Conservation (phyloP, 2,888 invertebrate genomes). For the Tholera decimalis region DNA sequence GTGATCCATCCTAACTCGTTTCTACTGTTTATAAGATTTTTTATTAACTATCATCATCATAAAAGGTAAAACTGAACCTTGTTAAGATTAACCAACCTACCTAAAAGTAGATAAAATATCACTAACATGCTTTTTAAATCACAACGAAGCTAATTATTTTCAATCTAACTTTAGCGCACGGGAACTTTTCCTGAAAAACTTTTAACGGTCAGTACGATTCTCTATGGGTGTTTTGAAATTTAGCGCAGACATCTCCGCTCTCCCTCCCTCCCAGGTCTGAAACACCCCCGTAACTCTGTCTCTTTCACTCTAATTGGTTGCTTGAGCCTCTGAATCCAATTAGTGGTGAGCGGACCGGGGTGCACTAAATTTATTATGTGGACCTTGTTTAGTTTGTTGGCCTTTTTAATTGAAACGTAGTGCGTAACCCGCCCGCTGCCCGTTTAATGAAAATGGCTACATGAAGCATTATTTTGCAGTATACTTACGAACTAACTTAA, state of each 20-base stretch:
- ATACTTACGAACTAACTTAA: conserved; percentile 24
- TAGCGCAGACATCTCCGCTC: conserved; percentile 54
- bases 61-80: background rate
- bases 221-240: conserved; percentile 52
- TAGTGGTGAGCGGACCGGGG: conserved; percentile 79
- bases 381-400: conserved; percentile 84
- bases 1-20: no score
- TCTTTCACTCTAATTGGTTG: conserved; percentile 85
- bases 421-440: conserved; percentile 77
- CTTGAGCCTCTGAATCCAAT: conserved; percentile 86
- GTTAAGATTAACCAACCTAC: background rate
- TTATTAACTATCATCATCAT: background rate
- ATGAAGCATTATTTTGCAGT: conserved; percentile 58
- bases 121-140: conserved; percentile 11
- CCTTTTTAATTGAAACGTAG: conserved; percentile 87
- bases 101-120: conserved; percentile 8
- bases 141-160: conserved; percentile 12
- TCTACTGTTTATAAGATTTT: no score
- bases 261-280: conserved; percentile 56
- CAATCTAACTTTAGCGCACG: conserved; percentile 26
- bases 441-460: conserved; percentile 74
- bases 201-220: conserved; percentile 35
- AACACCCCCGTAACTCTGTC: conserved; percentile 66
- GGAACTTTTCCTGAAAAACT: conserved; percentile 46
- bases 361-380: conserved; percentile 85